Base-by-base conservation (phyloP, 2,888 invertebrate species). In the Erannis defoliaria region DNA sequence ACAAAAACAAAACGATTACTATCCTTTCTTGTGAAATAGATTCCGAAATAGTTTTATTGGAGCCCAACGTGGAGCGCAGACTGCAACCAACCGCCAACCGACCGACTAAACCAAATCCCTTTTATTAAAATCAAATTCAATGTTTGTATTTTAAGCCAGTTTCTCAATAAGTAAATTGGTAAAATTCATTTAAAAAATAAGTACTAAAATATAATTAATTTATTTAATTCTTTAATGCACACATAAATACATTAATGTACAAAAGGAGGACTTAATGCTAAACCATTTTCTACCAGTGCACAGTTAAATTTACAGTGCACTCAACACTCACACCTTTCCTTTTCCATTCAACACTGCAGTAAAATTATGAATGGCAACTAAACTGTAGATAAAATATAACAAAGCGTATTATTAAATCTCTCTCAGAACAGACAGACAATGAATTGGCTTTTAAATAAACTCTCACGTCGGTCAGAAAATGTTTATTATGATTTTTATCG, bases 401-500 rank as follows among this genome's bases (percentile, higher is more conserved):
- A 40, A 51, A 51, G 40, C 40, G 31, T n/a, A 40, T 51, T 51
- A 51, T 51, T 51, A 51, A 51, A 51, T 31, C 40, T 18, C 51
- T 51, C 46, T 55, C 62, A 45, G 62, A 65, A 26, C 54, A 29
- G 16, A 43, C 51, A 9, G 40, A 42, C 51, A 51, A 51, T 51
- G 40, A 40, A 33, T 50, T 29, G 51, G 46, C 33, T 46, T 48
- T 64, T 55, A 55, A 56, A 62, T 56, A 56, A 42, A 43, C 31
- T 66, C 62, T 59, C 62, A 66, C 54, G 59, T 43, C 18, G 54
- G 49, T 53, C 54, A 63, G 51, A 23, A 56, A 64, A 59, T 19
- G 29, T 18, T 29, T 40, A 51, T 26, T 38, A 38, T 26, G 37
- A 37, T 12, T 50, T 5, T 26, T 26, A 50, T 50, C 38, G 38